Evolutionary conservation across 2,888 invertebrate species (phyloP).

Genomic region (Temnothorax unifasciatus): DNA sequence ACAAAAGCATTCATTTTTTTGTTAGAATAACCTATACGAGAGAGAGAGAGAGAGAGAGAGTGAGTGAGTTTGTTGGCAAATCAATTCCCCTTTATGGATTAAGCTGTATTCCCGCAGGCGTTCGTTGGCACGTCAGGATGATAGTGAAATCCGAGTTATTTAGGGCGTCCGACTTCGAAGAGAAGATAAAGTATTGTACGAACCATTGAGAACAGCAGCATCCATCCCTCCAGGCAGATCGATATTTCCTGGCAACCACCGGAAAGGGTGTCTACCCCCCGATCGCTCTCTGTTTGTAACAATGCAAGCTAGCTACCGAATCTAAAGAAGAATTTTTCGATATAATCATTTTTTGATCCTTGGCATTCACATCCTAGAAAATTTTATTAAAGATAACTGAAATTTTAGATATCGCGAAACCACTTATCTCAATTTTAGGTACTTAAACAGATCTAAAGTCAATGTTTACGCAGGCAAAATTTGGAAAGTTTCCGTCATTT

Average conservation of each 20-base stretch:
- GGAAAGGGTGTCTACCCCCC: conserved; percentile 82
- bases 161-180: conserved; percentile 68
- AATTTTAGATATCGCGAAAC: not conserved
- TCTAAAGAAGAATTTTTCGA: conserved; percentile 72
- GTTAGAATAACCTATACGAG: not conserved
- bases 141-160: conserved; percentile 78
- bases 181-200: conserved; percentile 80
- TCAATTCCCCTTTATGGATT: conserved; percentile 25
- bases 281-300: conserved; percentile 84
- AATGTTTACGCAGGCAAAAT: not conserved
- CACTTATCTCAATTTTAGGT: not conserved
- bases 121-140: conserved; percentile 41
- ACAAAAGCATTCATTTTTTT: not conserved
- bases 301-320: conserved; percentile 81
- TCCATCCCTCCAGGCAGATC: conserved; percentile 83
- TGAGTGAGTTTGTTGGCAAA: not conserved
- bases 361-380: not conserved
- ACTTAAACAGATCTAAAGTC: not conserved
- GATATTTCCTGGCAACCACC: conserved; percentile 85
- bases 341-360: not conserved
- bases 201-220: conserved; percentile 81
- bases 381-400: conserved; percentile 6
- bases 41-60: too few species aligned
- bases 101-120: conserved; percentile 6
- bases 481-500: not conserved